Evolutionary conservation across 2,888 invertebrate genomes (phyloP).

Genomic region (Andrena chrysosceles): DNA sequence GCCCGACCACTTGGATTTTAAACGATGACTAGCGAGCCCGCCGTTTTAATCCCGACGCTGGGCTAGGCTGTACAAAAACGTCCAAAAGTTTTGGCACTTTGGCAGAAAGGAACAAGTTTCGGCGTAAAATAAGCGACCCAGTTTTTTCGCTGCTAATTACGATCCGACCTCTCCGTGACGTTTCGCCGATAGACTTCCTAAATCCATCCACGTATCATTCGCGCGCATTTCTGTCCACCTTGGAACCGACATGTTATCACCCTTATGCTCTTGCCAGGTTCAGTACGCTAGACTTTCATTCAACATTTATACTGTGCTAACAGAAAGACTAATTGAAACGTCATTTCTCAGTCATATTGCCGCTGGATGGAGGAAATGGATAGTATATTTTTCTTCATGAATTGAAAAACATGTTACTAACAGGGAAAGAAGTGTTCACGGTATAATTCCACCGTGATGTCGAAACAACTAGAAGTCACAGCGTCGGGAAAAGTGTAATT

Average conservation of each 20-base stretch:
- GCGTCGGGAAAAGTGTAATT: constrained; percentile 14
- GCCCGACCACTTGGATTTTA: constrained; percentile 27
- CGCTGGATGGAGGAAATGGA: too few relatives aligned
- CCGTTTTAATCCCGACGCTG: constrained; percentile 59
- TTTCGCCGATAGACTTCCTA: constrained; percentile 63
- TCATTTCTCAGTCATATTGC: too few relatives aligned
- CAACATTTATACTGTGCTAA: too few relatives aligned
- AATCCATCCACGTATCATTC: constrained; percentile 51
- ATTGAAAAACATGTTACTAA: too few relatives aligned
- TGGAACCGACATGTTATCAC: neutral
- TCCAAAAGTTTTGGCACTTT: constrained; percentile 41
- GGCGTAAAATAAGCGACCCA: constrained; percentile 60
- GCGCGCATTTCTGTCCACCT: neutral
- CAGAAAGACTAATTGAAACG: too few relatives aligned
- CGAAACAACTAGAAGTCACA: constrained; percentile 16
- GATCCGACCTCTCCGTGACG: constrained; percentile 49
- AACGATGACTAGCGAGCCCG: constrained; percentile 36
- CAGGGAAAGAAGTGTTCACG: neutral
- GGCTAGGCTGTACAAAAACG: constrained; percentile 17
- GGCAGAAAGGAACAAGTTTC: constrained; percentile 34
- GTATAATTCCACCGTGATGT: neutral
- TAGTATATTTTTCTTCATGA: too few relatives aligned
- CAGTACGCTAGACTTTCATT: too few relatives aligned
- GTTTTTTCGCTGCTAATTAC: constrained; percentile 68
- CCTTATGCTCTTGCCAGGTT: too few relatives aligned